phyloP scores from a whole-genome alignment of 2,113 vertebrate genomes.

The Corynorhinus townsendii region DNA sequence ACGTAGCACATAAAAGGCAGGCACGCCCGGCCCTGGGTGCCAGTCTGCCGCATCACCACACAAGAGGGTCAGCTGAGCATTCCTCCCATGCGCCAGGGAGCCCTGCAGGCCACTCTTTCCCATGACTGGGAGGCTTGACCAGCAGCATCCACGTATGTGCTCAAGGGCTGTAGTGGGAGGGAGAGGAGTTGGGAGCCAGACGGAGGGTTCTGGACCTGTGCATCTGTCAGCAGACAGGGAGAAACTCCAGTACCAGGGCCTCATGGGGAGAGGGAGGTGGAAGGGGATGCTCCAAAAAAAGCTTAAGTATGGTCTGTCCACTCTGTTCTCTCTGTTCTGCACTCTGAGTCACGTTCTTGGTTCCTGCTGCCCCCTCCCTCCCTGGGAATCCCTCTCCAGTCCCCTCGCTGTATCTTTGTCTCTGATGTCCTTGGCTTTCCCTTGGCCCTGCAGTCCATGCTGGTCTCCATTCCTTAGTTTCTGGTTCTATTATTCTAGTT shows the following conservation, averaged over 20 bases:
- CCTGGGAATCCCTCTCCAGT: background rate
- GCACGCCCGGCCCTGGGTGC: background rate
- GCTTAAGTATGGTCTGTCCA: background rate
- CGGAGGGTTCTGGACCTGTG: background rate
- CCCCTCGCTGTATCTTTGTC: background rate
- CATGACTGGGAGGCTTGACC: background rate
- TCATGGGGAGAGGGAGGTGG: background rate
- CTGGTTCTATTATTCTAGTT: background rate
- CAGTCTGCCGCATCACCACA: background rate
- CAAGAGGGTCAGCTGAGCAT: background rate
- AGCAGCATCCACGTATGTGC: background rate
- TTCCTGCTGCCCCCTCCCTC: background rate
- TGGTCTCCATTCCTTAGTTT: background rate
- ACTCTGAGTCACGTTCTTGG: background rate
- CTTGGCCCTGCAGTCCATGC: background rate
- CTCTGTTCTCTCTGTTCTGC: background rate
- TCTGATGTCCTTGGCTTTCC: background rate
- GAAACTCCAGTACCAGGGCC: background rate
- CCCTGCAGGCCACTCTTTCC: background rate
- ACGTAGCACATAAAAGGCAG: constrained; percentile 14
- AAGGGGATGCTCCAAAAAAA: background rate
- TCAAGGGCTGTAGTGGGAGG: background rate
- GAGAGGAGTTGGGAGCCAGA: background rate
- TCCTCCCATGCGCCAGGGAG: background rate
- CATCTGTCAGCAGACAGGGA: background rate